Evolutionary conservation across 2,113 vertebrate species (phyloP), one percentile per base, ranked within the genome.

Genomic region (Cryptomyrus ogoouensis): DNA sequence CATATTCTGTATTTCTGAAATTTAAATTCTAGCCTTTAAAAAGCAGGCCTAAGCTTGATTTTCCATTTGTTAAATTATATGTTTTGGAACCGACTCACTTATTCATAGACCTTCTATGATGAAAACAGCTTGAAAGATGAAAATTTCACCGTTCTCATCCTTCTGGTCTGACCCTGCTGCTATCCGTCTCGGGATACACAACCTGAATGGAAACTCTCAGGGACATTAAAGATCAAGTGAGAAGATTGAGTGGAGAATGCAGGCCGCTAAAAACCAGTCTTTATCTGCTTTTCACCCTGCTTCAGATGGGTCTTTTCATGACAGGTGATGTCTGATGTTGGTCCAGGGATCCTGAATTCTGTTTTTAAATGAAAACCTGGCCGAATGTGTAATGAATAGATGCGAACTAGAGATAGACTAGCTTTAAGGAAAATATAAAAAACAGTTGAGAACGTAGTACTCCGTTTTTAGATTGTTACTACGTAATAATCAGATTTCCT

Each of bases 1-100:
- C 35, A 13, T 46, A 84, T 42, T 35, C 35, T 39, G n/a, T 70
- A 83, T 83, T 44, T 44, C 19, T 0, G 19, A 47, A 47, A n/a
- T 24, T 24, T 44, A 84, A 47, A 46, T 96, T 96, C 92, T 96
- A 96, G 91, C 96, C 95, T 83, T 97, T 95, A 0, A 96, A 39
- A 96, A 88, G 95, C 95, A 91, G 96, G 92, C 96, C 96, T 96
- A 92, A 97, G 96, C 46, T 97, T 96, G 88, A 96, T 94, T 15
- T 97, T 97, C 93, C 96, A 96, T 91, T 97, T 96, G 39, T 96
- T 96, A 92, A 96, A 96, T 88, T 96, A 96, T 13, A 95, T 96
- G 91, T 96, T 96, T 90, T 97, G 39, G 94, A 97, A 97, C 53
- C 91, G 90, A 92, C 95, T 92, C 85, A 87, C 83, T 97, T 97